A percentile compares a stretch with the other conserved stretches of the same genome.
Evolutionary conservation across 2,113 vertebrate species (phyloP).

Genomic region (Percopsis transmontana): DNA sequence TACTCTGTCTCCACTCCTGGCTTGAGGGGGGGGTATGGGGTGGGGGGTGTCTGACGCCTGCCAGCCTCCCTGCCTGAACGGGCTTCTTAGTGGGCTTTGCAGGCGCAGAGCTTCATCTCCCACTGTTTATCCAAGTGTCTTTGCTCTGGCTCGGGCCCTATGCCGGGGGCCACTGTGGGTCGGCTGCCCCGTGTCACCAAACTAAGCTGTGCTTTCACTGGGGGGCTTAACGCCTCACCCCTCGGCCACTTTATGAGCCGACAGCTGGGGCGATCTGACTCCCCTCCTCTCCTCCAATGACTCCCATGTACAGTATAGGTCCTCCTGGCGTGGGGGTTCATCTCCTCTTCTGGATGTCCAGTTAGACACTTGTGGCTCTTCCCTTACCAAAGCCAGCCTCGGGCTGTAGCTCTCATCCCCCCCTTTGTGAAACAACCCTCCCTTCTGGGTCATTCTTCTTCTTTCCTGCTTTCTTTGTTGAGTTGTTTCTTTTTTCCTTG

Average conservation of each 20-base stretch:
- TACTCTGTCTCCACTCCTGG: constrained; percentile 59
- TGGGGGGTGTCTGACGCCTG: constrained; percentile 47
- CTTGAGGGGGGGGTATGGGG: constrained; percentile 6
- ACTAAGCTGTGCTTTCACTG: constrained; percentile 81
- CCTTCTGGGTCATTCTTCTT: too few relatives aligned
- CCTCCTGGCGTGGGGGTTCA: too few relatives aligned
- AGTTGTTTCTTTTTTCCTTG: too few relatives aligned
- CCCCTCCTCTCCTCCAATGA: background rate
- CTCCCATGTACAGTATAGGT: background rate
- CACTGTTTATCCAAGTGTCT: constrained; percentile 76
- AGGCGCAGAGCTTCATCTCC: constrained; percentile 56
- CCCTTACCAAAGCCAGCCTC: too few relatives aligned
- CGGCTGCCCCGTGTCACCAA: constrained; percentile 74
- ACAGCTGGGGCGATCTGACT: constrained; percentile 73
- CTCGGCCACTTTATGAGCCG: constrained; percentile 73
- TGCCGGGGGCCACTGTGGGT: constrained; percentile 57
- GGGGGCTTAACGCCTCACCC: constrained; percentile 76
- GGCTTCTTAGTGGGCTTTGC: constrained; percentile 43
- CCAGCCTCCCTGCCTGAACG: constrained; percentile 30
- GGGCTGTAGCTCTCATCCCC: too few relatives aligned
- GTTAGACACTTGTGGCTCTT: too few relatives aligned
- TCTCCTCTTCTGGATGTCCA: too few relatives aligned
- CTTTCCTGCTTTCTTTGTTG: too few relatives aligned
- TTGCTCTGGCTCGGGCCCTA: constrained; percentile 70
- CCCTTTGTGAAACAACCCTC: too few relatives aligned